These are phyloP conservation scores for Ormyrus labotus DNA, from an alignment of 2,888 invertebrate species.

Conservation along the genomic window DNA sequence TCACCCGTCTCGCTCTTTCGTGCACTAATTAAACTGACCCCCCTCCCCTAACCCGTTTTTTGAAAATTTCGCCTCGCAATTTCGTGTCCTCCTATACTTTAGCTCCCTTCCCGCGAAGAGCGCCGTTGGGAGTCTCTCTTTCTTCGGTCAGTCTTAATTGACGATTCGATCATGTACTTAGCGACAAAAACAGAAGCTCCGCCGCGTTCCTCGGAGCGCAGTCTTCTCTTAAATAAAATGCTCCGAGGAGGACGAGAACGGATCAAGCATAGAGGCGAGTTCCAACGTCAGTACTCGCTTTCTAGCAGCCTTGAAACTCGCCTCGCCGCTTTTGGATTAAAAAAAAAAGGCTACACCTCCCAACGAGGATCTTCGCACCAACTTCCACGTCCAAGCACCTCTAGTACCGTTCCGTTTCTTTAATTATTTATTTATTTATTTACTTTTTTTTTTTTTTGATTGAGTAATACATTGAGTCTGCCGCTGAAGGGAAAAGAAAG, in stretches of 20 bases:
- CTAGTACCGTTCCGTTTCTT: slow-evolving; percentile 46
- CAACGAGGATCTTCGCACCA: slow-evolving; percentile 20
- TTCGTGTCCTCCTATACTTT: slow-evolving; percentile 20
- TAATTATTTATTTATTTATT: slow-evolving; percentile 6
- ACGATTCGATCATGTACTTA: neutral
- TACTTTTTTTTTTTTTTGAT: slow-evolving; percentile 3
- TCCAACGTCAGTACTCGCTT: slow-evolving; percentile 20
- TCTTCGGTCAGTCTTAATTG: neutral
- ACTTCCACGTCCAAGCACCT: slow-evolving; percentile 33
- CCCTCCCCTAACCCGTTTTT: slow-evolving; percentile 14
- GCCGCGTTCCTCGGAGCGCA: too few species aligned
- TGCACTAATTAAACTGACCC: slow-evolving; percentile 48
- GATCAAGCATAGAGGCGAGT: slow-evolving; percentile 2
- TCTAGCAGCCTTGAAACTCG: too few species aligned
- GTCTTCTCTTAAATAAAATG: too few species aligned
- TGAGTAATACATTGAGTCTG: slow-evolving; percentile 2
- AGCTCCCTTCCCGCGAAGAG: slow-evolving; percentile 3
- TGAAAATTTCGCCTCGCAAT: slow-evolving; percentile 4
- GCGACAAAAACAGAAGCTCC: neutral
- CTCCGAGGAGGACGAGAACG: neutral
- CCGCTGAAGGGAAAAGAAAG: slow-evolving; percentile 21
- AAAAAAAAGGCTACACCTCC: neutral
- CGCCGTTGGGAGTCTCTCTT: slow-evolving; percentile 8
- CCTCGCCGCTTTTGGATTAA: too few species aligned
- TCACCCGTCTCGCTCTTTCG: slow-evolving; percentile 53